Evolutionary conservation across 2,113 vertebrate genomes (phyloP).

Genomic region (Dolichotis patagonum): DNA sequence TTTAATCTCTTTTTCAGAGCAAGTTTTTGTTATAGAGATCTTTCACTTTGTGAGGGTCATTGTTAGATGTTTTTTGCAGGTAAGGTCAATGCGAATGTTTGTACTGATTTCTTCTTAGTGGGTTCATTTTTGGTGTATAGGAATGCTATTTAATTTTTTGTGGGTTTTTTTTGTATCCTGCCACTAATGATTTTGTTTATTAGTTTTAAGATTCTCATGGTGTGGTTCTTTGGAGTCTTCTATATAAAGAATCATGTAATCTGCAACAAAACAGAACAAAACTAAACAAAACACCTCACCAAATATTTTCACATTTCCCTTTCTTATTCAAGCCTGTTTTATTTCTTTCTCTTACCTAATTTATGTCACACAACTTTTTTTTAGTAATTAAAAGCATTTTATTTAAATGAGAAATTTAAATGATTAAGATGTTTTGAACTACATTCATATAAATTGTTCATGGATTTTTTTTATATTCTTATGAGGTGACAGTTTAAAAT

Average conservation of each 20-base stretch:
- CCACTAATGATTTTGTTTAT: neutral
- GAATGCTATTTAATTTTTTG: neutral
- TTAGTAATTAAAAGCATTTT: neutral
- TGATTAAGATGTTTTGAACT: slow-evolving; percentile 9
- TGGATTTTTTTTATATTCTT: slow-evolving; percentile 14
- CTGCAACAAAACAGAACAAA: too few species aligned
- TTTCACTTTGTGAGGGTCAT: neutral
- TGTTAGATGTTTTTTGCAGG: neutral
- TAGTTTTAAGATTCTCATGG: neutral
- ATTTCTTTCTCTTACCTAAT: too few species aligned
- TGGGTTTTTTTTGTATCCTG: neutral
- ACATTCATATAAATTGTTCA: neutral
- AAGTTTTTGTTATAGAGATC: neutral
- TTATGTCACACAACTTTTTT: too few species aligned
- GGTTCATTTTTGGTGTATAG: neutral
- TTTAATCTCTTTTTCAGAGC: neutral
- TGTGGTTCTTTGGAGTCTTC: neutral
- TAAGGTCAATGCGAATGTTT: neutral
- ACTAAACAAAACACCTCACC: too few species aligned
- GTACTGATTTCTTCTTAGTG: neutral
- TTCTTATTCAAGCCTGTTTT: too few species aligned
- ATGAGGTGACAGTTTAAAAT: slow-evolving; percentile 28
- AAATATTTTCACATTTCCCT: too few species aligned
- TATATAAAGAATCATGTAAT: neutral
- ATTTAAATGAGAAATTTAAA: slow-evolving; percentile 46